A percentile compares a stretch with the other conserved stretches of the same genome.
Evolutionary conservation across 2,888 invertebrate genomes (phyloP).

Genomic region (Drosophila barbarae): DNA sequence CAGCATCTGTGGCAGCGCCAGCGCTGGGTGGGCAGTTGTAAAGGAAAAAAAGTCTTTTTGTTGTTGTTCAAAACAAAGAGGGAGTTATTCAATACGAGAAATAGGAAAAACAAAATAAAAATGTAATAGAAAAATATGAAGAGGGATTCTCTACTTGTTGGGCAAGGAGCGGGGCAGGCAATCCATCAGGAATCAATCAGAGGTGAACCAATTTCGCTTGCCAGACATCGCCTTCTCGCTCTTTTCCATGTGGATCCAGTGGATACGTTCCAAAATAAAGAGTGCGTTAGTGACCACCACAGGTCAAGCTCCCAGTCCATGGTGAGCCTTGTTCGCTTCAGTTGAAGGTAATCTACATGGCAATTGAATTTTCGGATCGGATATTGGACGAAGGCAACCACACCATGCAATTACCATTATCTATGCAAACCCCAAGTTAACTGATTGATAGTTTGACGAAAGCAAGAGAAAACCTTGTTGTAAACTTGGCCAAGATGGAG

Average conservation of each 20-base stretch:
- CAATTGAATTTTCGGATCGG: neutral
- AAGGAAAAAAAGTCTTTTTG: slow-evolving; percentile 46
- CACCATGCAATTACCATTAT: neutral
- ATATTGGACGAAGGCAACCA: too few species aligned
- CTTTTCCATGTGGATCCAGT: neutral
- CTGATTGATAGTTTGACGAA: neutral
- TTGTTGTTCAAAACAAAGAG: slow-evolving; percentile 58
- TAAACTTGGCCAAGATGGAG: neutral
- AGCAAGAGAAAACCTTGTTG: too few species aligned
- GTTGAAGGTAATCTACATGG: neutral
- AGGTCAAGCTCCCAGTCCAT: neutral
- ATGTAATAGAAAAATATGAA: slow-evolving; percentile 55
- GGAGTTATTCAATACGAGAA: slow-evolving; percentile 55
- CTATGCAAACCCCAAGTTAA: neutral
- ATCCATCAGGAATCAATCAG: neutral
- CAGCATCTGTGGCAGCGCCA: slow-evolving; percentile 8
- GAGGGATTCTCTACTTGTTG: neutral
- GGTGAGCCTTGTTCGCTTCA: neutral
- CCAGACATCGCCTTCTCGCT: slow-evolving; percentile 14
- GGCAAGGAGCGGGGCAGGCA: too few species aligned
- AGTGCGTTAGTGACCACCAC: too few species aligned
- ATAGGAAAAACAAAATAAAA: slow-evolving; percentile 63
- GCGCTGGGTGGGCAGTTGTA: slow-evolving; percentile 34
- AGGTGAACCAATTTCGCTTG: neutral
- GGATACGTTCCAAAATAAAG: neutral